Evolutionary conservation across 2,113 vertebrate genomes (phyloP).

Genomic region (Pantherophis guttatus): DNA sequence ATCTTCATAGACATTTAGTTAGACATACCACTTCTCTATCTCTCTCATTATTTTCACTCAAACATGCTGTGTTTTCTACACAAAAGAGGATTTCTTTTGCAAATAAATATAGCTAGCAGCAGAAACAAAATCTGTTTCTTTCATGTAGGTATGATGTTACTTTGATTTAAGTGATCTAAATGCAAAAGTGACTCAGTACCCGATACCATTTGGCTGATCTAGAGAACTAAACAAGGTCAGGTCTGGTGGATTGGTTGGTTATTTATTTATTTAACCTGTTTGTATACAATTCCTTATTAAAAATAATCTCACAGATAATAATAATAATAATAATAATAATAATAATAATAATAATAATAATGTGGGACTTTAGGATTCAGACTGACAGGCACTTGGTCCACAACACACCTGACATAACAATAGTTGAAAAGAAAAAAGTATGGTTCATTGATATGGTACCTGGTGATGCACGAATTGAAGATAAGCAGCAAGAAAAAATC

Average conservation of each 20-base stretch:
- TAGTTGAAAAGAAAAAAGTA: no score
- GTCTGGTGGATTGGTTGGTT: neutral
- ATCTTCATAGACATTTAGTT: neutral
- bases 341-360: no score
- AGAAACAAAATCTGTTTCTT: neutral
- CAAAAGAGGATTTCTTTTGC: neutral
- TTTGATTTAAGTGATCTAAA: neutral
- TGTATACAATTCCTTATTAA: neutral
- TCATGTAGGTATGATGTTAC: neutral
- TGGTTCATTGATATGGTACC: no score
- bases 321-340: no score
- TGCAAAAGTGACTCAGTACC: neutral
- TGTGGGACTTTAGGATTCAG: no score
- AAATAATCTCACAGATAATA: neutral
- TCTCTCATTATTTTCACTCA: neutral
- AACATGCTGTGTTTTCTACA: neutral
- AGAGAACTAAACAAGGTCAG: neutral
- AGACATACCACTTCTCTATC: neutral
- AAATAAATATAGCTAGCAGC: neutral
- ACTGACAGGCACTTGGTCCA: no score
- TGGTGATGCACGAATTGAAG: no score
- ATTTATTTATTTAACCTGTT: neutral
- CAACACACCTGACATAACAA: no score
- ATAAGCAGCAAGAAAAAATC: no score
- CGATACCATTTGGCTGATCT: neutral